Conservation (phyloP, 2,797 vertebrate species). For the Premnoplex brunnescens region DNA sequence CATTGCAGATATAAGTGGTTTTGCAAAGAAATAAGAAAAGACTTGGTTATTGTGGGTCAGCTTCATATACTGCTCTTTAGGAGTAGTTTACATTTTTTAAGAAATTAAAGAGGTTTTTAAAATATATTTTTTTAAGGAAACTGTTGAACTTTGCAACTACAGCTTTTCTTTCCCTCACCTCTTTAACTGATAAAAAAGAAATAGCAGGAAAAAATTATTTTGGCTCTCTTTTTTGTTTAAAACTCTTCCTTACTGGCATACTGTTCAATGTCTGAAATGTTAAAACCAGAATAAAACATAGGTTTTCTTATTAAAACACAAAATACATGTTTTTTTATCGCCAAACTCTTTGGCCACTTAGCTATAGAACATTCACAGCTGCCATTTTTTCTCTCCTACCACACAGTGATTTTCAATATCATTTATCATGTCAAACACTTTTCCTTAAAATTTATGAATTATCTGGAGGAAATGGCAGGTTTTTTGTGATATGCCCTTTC, state of each 20-base stretch:
- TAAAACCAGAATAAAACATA: not conserved
- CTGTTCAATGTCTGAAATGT: not conserved
- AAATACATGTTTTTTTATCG: not conserved
- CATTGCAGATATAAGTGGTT: not conserved
- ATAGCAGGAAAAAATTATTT: not conserved
- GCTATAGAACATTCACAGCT: not conserved
- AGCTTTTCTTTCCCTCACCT: not conserved
- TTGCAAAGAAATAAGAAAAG: not conserved
- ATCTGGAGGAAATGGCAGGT: not conserved
- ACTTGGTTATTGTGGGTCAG: not conserved
- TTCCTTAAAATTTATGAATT: conserved; percentile 25
- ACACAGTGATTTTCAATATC: not conserved
- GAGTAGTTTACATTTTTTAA: not conserved
- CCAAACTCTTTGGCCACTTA: not conserved
- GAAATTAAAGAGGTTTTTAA: not conserved
- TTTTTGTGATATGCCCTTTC: not conserved
- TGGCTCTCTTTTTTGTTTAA: not conserved
- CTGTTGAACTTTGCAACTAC: not conserved
- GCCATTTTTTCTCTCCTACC: not conserved
- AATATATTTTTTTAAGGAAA: not conserved
- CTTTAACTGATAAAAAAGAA: not conserved
- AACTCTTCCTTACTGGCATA: not conserved
- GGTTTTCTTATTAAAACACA: not conserved
- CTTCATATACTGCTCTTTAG: not conserved
- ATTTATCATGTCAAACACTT: not conserved